Base-by-base conservation (phyloP, 2,888 invertebrate species). In the Eucera pruinosa region DNA sequence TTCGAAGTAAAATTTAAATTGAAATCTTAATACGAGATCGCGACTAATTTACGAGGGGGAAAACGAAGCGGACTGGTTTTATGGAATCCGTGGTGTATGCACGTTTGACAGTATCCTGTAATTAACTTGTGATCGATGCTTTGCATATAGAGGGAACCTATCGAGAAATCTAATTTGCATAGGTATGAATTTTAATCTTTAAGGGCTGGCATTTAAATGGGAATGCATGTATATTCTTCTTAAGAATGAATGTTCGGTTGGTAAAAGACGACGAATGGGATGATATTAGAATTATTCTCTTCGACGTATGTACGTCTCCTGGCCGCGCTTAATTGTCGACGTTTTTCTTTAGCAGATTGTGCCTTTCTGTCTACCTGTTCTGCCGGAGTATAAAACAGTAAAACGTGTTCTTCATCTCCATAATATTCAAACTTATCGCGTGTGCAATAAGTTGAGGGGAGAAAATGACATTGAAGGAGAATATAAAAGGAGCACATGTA, bases 131-230 rank as follows among this genome's bases (percentile, higher is more conserved):
- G 75, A 75, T 75, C 75, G 76, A 75, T 75, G 76, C 58, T 36
- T 47, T 20, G 75, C 75, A 60, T 48, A 33, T 23, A 18, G 54
- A 65, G 18, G 52, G 39, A 54, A 15, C 39, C 62, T 58, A 52
- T 57, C 30, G 41, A 3, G 54, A 39, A 23, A 60, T 65, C 39
- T 27, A 47, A 75, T 75, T 65, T 75, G 76, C 76, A 75, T 75
- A 75, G 62, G 75, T 75, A 75, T 75, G 76, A 75, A 75, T 75
- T 75, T 75, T 65, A 75, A 75, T 65, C 65, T 75, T 65, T 33
- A 60, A 52, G 41, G 52, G 76, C 25, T 58, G 58, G 64, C 58
- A 54, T 75, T 74, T 75, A 75, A 75, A 75, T 54, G 76, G 33
- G 52, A 64, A 50, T 55, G 48, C 55, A 5, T 48, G 55, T 25